A percentile compares a stretch with the other conserved stretches of the same genome.
phyloP scores from a whole-genome alignment of 2,113 vertebrate genomes.

The Romanogobio albipinnatus region DNA sequence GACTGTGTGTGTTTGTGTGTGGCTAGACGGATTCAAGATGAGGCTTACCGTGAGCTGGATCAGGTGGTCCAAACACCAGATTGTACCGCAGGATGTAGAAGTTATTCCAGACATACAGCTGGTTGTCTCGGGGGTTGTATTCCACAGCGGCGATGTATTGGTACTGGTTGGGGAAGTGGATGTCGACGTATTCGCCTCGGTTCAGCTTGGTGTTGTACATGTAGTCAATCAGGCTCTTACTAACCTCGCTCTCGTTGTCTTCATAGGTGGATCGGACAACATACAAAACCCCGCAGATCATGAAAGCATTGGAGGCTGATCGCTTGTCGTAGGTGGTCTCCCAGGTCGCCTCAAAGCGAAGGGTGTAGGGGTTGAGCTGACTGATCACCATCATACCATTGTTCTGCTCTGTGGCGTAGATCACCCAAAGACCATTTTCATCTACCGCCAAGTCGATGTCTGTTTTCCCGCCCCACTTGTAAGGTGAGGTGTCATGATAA shows the following conservation, averaged over 20 bases:
- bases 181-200: slow-evolving; percentile 89
- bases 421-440: slow-evolving; percentile 98
- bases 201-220: slow-evolving; percentile 94
- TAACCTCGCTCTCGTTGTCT: slow-evolving; percentile 96
- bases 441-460: slow-evolving; percentile 98
- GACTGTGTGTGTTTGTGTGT: background rate
- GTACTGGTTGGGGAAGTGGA: slow-evolving; percentile 98
- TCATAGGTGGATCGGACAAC: slow-evolving; percentile 97
- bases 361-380: slow-evolving; percentile 96
- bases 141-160: slow-evolving; percentile 98
- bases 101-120: slow-evolving; percentile 99
- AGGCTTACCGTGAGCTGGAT: slow-evolving; percentile 93
- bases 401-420: slow-evolving; percentile 98
- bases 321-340: slow-evolving; percentile 95
- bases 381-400: slow-evolving; percentile 99
- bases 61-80: slow-evolving; percentile 94
- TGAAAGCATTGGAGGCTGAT: slow-evolving; percentile 97
- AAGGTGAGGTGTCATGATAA: slow-evolving; percentile 98
- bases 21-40: background rate
- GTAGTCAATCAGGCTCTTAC: slow-evolving; percentile 95
- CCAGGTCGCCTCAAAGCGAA: slow-evolving; percentile 97
- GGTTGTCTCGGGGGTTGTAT: slow-evolving; percentile 98
- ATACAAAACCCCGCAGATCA: slow-evolving; percentile 97
- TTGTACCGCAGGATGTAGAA: slow-evolving; percentile 97
- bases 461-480: slow-evolving; percentile 98